These are phyloP conservation scores for Xerus rutilus DNA, from an alignment of 2,797 vertebrate species.

Conservation along the genomic window DNA sequence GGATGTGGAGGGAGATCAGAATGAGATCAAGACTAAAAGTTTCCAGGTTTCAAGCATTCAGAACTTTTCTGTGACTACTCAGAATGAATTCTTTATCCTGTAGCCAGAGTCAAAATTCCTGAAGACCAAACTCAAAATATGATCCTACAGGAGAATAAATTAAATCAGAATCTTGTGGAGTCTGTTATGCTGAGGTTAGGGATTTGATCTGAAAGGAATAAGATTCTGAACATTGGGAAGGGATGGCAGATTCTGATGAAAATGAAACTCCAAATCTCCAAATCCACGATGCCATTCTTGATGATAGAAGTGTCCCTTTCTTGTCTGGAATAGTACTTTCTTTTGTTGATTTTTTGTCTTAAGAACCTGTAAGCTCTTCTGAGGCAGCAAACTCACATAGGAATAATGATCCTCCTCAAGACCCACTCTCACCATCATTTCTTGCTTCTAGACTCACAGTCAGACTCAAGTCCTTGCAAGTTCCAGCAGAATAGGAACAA, in stretches of 20 bases:
- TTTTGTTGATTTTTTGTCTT: too few species aligned
- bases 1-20: neutral
- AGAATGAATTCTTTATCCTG: neutral
- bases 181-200: neutral
- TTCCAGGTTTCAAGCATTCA: neutral
- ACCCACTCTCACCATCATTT: fast-evolving
- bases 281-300: neutral
- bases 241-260: neutral
- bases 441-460: neutral
- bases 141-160: neutral
- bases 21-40: neutral
- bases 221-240: neutral
- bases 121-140: neutral
- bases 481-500: neutral
- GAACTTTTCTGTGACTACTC: neutral
- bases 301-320: neutral
- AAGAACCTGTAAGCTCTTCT: neutral
- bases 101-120: neutral
- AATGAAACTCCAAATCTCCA: neutral
- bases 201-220: neutral
- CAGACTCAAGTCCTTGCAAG: neutral
- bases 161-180: neutral
- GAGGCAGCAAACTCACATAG: neutral
- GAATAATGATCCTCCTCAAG: neutral
- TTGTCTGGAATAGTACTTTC: neutral